A percentile compares a stretch with the other conserved stretches of the same genome.
These are phyloP conservation scores for Brachylomia viminalis DNA, from an alignment of 2,888 invertebrate species.

Conservation along the genomic window DNA sequence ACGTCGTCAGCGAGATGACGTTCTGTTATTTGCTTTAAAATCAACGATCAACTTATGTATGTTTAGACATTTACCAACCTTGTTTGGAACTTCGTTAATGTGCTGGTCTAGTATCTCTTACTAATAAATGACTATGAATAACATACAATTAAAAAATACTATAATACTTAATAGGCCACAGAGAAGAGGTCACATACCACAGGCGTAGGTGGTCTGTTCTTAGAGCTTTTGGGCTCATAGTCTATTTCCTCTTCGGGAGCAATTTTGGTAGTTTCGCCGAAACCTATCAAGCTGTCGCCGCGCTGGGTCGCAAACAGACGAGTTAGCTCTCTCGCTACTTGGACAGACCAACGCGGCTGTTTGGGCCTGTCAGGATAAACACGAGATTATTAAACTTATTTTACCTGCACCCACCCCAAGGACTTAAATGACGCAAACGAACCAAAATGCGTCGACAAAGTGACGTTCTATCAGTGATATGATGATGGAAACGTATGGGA, in stretches of 20 bases:
- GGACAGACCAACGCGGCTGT: slow-evolving; percentile 77
- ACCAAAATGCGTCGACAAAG: neutral
- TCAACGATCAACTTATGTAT: neutral
- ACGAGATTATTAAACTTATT: neutral
- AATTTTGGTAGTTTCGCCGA: slow-evolving; percentile 79
- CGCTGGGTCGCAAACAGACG: slow-evolving; percentile 41
- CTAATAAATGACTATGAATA: neutral
- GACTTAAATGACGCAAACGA: neutral
- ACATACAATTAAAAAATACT: neutral
- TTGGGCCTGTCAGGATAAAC: slow-evolving; percentile 61
- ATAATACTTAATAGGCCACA: neutral
- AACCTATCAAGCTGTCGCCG: slow-evolving; percentile 69
- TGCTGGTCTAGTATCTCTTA: too few relatives aligned
- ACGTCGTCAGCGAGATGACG: neutral
- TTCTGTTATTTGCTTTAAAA: neutral
- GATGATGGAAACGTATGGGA: neutral
- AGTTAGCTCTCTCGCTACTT: slow-evolving; percentile 76
- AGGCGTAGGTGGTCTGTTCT: slow-evolving; percentile 83
- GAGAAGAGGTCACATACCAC: slow-evolving; percentile 75
- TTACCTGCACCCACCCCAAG: neutral
- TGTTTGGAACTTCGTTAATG: neutral
- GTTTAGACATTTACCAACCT: neutral
- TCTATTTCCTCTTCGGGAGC: slow-evolving; percentile 71
- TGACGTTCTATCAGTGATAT: neutral
- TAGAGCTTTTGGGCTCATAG: slow-evolving; percentile 79